These are phyloP conservation scores for Caranx ignobilis DNA, from an alignment of 2,113 vertebrate genomes.

Conservation along the genomic window DNA sequence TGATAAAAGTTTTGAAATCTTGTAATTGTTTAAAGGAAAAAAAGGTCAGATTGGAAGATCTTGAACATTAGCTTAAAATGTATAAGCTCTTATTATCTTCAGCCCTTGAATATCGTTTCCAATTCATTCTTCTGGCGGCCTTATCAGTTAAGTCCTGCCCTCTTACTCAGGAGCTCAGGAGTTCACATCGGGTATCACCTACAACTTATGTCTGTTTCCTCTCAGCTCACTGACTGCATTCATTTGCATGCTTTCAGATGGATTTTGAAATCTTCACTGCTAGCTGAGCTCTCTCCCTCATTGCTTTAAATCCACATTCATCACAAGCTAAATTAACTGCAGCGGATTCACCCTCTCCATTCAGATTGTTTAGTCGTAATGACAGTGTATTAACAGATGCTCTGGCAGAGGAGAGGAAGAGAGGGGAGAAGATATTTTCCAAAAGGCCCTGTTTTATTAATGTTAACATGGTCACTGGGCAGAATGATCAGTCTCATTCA, in stretches of 20 bases:
- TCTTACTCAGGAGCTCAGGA: background rate
- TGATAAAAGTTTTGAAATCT: background rate
- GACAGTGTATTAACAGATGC: constrained; percentile 63
- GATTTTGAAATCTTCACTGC: constrained; percentile 43
- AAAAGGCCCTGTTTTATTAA: constrained; percentile 76
- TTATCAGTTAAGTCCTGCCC: constrained; percentile 15
- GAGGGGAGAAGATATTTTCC: constrained; percentile 56
- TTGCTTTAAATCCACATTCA: constrained; percentile 56
- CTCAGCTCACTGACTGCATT: constrained; percentile 25
- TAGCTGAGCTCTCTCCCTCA: constrained; percentile 31
- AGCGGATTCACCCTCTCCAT: constrained; percentile 53
- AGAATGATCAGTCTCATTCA: constrained; percentile 73
- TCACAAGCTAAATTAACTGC: constrained; percentile 66
- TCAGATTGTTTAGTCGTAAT: constrained; percentile 70
- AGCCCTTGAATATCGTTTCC: background rate
- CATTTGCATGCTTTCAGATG: constrained; percentile 36
- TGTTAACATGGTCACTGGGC: constrained; percentile 72
- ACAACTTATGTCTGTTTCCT: constrained; percentile 7
- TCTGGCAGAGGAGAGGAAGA: constrained; percentile 50
- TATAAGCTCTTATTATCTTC: background rate
- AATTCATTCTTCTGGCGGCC: background rate
- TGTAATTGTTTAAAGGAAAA: background rate
- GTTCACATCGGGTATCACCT: constrained; percentile 29
- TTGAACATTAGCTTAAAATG: background rate
- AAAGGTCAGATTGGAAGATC: constrained; percentile 16